These are phyloP conservation scores for Macquaria australasica DNA, from an alignment of 2,113 vertebrate genomes.

Conservation along the genomic window DNA sequence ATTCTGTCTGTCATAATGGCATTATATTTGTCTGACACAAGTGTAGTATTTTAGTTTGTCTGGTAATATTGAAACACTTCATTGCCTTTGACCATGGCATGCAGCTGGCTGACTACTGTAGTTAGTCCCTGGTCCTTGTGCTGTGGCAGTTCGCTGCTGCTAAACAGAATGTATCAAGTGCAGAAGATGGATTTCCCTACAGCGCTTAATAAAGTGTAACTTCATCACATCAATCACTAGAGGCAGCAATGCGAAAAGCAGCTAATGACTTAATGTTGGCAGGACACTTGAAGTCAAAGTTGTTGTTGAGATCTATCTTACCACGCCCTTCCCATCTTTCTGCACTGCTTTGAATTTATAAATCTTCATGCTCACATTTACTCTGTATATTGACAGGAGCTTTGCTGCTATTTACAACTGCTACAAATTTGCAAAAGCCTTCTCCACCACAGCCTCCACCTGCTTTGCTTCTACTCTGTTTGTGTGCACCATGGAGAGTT, in stretches of 20 bases:
- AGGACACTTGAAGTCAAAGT: neutral
- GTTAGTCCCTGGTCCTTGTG: neutral
- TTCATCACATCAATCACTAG: slow-evolving; percentile 11
- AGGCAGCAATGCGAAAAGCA: slow-evolving; percentile 1
- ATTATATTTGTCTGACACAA: neutral
- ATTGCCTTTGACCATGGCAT: neutral
- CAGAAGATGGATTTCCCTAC: neutral
- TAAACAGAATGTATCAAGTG: neutral
- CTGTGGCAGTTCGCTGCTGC: neutral
- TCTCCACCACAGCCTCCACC: neutral
- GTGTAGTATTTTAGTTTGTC: neutral
- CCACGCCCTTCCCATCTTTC: neutral
- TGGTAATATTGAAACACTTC: neutral
- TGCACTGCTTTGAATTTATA: neutral
- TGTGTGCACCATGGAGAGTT: neutral
- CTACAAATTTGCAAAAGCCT: neutral
- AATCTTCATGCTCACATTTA: neutral
- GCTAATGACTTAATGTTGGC: slow-evolving; percentile 12
- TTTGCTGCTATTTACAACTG: neutral
- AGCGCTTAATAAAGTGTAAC: slow-evolving; percentile 7
- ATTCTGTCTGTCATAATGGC: neutral
- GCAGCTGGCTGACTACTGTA: neutral
- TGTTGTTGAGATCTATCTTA: neutral
- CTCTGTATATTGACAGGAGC: neutral
- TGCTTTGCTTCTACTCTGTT: neutral